Evolutionary conservation across 2,888 invertebrate genomes (phyloP).

Genomic region (Scrobipalpa costella): DNA sequence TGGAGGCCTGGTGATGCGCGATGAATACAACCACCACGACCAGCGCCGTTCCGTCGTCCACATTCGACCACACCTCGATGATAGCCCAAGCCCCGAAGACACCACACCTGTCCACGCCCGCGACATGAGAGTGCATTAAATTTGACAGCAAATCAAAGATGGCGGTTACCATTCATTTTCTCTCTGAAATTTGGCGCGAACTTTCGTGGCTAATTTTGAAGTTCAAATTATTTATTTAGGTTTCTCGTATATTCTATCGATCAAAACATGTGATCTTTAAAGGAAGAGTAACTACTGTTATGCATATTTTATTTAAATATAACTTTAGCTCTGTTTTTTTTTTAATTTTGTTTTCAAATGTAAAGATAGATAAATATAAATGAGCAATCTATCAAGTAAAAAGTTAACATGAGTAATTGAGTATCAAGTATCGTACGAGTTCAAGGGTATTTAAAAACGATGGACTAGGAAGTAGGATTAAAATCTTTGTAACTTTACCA

Average conservation of each 20-base stretch:
- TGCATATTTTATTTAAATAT: neutral
- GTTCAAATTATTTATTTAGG: too few relatives aligned
- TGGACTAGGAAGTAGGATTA: neutral
- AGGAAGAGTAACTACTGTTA: too few relatives aligned
- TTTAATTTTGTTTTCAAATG: neutral
- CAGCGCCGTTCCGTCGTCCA: slow-evolving; percentile 83
- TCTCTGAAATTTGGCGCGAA: neutral
- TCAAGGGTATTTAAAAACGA: neutral
- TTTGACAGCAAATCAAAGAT: slow-evolving; percentile 8
- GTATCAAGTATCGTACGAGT: neutral
- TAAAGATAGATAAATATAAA: neutral
- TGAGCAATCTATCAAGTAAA: neutral
- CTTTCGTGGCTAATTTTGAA: too few relatives aligned
- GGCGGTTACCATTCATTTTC: slow-evolving; percentile 1
- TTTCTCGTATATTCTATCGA: too few relatives aligned
- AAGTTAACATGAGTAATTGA: too few relatives aligned
- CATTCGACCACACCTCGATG: slow-evolving; percentile 83
- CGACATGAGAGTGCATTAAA: slow-evolving; percentile 79
- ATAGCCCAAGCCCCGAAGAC: slow-evolving; percentile 87
- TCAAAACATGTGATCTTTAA: too few relatives aligned
- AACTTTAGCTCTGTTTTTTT: neutral
- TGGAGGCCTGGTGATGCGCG: slow-evolving; percentile 72
- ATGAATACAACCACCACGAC: slow-evolving; percentile 74
- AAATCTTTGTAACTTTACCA: neutral
- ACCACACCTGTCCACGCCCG: slow-evolving; percentile 83